These are phyloP conservation scores for Hippocampus guttulatus DNA, from an alignment of 2,113 vertebrate genomes.

Conservation along the genomic window DNA sequence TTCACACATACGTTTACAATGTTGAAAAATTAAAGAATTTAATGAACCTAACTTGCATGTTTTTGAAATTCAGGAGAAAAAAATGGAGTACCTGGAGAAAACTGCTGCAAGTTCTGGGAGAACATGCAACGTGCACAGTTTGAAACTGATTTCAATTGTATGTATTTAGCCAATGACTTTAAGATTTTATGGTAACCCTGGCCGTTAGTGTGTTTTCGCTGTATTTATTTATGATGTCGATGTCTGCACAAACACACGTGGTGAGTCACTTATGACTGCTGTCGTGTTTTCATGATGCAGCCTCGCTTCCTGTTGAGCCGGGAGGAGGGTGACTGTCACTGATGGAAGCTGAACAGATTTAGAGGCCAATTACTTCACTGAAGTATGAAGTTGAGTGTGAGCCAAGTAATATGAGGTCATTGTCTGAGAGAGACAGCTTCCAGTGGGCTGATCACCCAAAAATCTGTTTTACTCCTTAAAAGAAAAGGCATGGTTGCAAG, in stretches of 20 bases:
- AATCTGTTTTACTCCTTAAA: conserved; percentile 30
- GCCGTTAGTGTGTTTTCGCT: not conserved
- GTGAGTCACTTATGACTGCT: not conserved
- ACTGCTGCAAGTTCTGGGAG: too few species aligned
- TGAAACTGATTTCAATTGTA: too few species aligned
- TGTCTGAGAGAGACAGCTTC: conserved; percentile 28
- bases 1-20: too few species aligned
- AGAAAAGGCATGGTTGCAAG: conserved; percentile 20
- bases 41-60: too few species aligned
- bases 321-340: conserved; percentile 28
- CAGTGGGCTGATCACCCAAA: conserved; percentile 43
- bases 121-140: too few species aligned
- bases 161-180: not conserved
- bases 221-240: not conserved
- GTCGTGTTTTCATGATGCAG: conserved; percentile 11
- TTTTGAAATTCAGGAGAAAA: too few species aligned
- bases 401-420: conserved; percentile 28
- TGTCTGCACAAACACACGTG: conserved; percentile 1
- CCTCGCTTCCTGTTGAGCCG: conserved; percentile 16
- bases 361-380: conserved; percentile 50
- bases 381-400: conserved; percentile 33
- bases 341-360: conserved; percentile 28
- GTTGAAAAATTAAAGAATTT: too few species aligned
- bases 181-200: not conserved
- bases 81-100: too few species aligned